Evolutionary conservation across 2,113 vertebrate species (phyloP), one percentile per base, ranked within the genome.

Genomic region (Electrona antarctica): DNA sequence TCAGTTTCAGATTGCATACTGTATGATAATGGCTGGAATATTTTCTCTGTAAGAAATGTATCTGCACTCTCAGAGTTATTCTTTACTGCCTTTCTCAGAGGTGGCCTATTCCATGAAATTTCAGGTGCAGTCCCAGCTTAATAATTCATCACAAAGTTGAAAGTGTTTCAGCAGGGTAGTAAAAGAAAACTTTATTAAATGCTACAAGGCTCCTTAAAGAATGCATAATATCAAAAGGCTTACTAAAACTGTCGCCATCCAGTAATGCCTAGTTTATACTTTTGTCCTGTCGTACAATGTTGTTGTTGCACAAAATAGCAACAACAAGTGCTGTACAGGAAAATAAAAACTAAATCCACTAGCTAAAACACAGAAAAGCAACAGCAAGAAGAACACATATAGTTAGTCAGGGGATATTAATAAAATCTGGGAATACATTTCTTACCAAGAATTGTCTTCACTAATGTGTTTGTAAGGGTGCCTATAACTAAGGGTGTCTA

Each of bases 131-230:
- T 7, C 55, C 46, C 0, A 72, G 6, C 14, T 62, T 10, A 74
- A 60, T 74, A 60, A 74, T 74, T 60, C 33, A 73, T 73, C 12
- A 50, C 14, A 14, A 50, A 56, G 66, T 66, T 59, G 60, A 52
- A 60, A 72, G 57, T 47, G 50, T 75, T 46, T 63, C 50, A 41
- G 21, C 21, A 21, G 47, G 55, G 56, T 29, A 60, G 33, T 7
- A 45, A 52, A 62, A 55, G 33, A 55, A 1, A 48, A 56, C 64
- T 74, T 66, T 68, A 67, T 74, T 47, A 74, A 60, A 47, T 47
- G 58, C 21, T 67, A 64, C 52, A 69, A 57, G 55, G 50, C 47
- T 29, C 8, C 68, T 71, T 72, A 62, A 77, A 77, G 45, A 72
- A 62, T 67, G 67, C 33, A 69, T 65, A 64, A 47, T 41, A 11